Base-by-base conservation (phyloP, 2,797 vertebrate genomes). In the Crenuchus spilurus region DNA sequence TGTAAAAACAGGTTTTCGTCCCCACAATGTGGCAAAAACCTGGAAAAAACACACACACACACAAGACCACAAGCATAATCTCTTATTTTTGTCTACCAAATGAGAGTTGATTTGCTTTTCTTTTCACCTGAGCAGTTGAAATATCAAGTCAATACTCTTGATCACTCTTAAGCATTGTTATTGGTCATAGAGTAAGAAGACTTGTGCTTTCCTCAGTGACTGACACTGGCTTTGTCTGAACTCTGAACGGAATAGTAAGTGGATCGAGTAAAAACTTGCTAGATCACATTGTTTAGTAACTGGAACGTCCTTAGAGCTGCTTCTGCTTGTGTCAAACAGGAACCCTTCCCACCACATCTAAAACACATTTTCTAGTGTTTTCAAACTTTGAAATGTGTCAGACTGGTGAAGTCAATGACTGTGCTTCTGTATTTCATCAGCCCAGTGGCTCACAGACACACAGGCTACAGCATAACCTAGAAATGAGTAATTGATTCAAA, bases 281-380 rank as follows among this genome's bases (percentile, higher is more conserved):
- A 70, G 70, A 76, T 52, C 48, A 28, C 22, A 42, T 46, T 70
- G 66, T 60, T 30, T 41, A 55, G 44, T 73, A 66, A 44, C n/a
- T 52, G 48, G 55, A 75, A 68, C 33, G 35, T 41, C 14, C 11
- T 42, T 26, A 44, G 26, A 13, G n/a, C 52, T 46, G 35, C 28
- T 16, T 54, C 13, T 41, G 33, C 6, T 2, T 58, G 18, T 31
- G 30, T 1, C 16, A 14, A n/a, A 33, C 28, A 14, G 3, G 6
- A 7, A 26, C 26, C 39, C 6, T 7, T 63, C 60, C 10, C 37
- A 41, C 60, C 58, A 63, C 9, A 10, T 18, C 1, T 6, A 61
- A 13, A 6, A 28, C 35, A 61, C 14, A 62, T 41, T 24, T 42
- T n/a, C n/a, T n/a, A n/a, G n/a, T n/a, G n/a, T n/a, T n/a, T n/a